Percentiles rank a stretch among this genome's conserved stretches.
phyloP scores from a whole-genome alignment of 2,113 vertebrate genomes.

The Stomatorhinus ivindoensis region DNA sequence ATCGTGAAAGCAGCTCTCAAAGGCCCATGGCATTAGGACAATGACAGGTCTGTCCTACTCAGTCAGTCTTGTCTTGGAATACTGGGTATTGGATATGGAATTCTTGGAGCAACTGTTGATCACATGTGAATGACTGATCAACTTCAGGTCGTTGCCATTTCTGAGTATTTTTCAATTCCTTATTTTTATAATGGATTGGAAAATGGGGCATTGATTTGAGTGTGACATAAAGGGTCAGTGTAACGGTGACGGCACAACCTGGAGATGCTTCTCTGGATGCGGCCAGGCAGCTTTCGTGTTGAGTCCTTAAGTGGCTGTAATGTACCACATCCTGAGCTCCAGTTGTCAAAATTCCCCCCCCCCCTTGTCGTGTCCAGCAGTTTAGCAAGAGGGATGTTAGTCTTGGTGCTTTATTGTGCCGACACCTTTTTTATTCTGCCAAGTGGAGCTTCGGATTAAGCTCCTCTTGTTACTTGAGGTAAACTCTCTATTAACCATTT shows the following conservation, averaged over 20 bases:
- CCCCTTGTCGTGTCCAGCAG: too few species aligned
- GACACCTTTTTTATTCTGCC: too few species aligned
- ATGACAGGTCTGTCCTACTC: background rate
- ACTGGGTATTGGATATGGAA: background rate
- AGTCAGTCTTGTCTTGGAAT: background rate
- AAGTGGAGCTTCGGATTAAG: too few species aligned
- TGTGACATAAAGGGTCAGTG: background rate
- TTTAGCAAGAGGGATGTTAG: too few species aligned
- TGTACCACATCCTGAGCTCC: background rate
- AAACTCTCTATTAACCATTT: too few species aligned
- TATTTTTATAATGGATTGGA: background rate
- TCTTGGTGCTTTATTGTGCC: too few species aligned
- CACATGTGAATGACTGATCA: background rate
- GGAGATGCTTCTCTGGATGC: background rate
- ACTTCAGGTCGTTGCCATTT: background rate
- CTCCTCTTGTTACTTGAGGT: too few species aligned
- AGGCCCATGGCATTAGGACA: background rate
- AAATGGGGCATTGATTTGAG: background rate
- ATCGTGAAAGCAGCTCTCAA: background rate
- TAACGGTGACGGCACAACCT: background rate
- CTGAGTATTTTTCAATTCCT: background rate
- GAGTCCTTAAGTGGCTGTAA: background rate
- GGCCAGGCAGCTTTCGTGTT: background rate
- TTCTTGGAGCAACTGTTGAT: background rate
- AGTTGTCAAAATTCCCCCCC: too few species aligned